These are phyloP conservation scores for Coleophora deauratella DNA, from an alignment of 2,888 invertebrate species.

Conservation along the genomic window DNA sequence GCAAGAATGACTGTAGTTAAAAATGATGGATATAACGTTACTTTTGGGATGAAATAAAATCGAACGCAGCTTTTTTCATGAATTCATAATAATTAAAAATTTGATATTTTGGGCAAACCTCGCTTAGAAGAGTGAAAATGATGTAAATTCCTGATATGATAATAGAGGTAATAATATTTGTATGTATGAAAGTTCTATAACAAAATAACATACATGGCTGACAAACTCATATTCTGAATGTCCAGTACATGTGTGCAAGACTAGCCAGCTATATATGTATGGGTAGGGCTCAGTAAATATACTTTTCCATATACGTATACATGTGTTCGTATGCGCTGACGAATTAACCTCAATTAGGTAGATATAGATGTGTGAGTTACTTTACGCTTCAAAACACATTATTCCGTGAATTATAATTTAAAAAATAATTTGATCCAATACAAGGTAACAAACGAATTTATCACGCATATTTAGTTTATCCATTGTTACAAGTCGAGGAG, in stretches of 20 bases:
- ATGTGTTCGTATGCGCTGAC: too few species aligned
- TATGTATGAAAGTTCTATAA: too few species aligned
- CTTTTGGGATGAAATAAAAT: slow-evolving; percentile 2
- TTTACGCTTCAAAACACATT: not conserved
- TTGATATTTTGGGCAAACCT: slow-evolving; percentile 12
- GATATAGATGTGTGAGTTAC: slow-evolving; percentile 18
- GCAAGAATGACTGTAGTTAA: too few species aligned
- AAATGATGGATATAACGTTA: too few species aligned
- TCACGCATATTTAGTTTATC: slow-evolving; percentile 40
- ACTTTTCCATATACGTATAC: too few species aligned
- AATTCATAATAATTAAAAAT: slow-evolving; percentile 22
- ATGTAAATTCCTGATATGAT: slow-evolving; percentile 11
- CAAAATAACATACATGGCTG: slow-evolving; percentile 11
- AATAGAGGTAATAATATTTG: too few species aligned
- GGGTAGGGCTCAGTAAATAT: not conserved
- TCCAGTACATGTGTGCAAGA: too few species aligned
- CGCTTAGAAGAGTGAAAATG: slow-evolving; percentile 9
- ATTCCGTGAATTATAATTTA: slow-evolving; percentile 18
- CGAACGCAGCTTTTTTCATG: slow-evolving; percentile 13
- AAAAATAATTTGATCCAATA: slow-evolving; percentile 24
- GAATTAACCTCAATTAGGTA: slow-evolving; percentile 32
- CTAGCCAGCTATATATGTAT: too few species aligned
- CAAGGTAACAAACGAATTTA: slow-evolving; percentile 31
- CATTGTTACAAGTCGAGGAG: slow-evolving; percentile 54
- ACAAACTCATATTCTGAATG: slow-evolving; percentile 16